phyloP scores from a whole-genome alignment of 2,888 invertebrate species.

The Candidula unifasciata region DNA sequence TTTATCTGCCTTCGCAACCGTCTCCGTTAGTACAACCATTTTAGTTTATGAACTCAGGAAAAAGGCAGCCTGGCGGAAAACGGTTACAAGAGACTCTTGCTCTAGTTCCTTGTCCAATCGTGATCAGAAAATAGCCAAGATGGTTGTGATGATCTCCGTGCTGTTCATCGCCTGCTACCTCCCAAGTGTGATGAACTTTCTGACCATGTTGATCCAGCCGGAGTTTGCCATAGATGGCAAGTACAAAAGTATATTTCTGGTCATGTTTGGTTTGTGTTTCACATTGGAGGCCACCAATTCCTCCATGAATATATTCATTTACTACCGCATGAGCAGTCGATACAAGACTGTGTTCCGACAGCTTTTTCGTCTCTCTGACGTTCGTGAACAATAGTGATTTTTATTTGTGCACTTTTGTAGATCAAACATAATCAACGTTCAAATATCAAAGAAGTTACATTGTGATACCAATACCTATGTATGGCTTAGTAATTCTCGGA shows the following conservation, averaged over 20 bases:
- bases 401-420: no score
- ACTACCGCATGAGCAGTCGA: neutral
- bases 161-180: neutral
- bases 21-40: neutral
- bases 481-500: no score
- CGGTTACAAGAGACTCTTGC: no score
- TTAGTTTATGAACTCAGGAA: neutral
- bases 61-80: neutral
- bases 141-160: neutral
- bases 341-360: neutral
- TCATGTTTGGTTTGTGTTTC: neutral
- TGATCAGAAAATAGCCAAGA: conserved; percentile 7
- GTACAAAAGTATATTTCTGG: neutral
- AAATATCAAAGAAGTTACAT: no score
- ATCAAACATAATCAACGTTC: no score
- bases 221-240: neutral
- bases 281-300: neutral
- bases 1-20: neutral
- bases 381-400: no score
- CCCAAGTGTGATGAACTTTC: neutral
- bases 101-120: neutral
- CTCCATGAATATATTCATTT: neutral
- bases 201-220: neutral
- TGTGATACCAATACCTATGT: no score
- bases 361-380: neutral